Conservation (phyloP, 2,113 vertebrate species). For the Tichodroma muraria region DNA sequence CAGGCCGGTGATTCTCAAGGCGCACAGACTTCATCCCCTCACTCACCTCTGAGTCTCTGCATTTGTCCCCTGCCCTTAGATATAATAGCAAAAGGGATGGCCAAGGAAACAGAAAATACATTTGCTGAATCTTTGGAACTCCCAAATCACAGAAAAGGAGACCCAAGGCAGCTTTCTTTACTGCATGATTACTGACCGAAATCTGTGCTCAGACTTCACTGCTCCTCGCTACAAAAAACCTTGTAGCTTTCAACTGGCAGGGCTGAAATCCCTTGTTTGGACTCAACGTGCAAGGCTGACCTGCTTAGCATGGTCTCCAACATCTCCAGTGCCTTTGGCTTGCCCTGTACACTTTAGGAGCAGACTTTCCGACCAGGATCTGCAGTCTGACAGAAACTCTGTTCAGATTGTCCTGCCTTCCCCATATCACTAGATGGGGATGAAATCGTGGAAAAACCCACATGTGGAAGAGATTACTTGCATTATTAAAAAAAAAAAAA, state of each 20-base stretch:
- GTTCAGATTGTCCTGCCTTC: background rate
- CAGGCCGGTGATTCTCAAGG: background rate
- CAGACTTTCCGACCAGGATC: background rate
- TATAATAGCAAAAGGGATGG: background rate
- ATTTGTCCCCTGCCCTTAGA: background rate
- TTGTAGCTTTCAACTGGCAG: background rate
- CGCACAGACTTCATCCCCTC: background rate
- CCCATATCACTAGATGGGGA: background rate
- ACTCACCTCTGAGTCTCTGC: background rate
- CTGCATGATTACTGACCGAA: background rate
- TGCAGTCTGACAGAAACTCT: background rate
- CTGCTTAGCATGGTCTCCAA: background rate
- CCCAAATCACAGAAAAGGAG: background rate
- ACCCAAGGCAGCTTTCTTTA: background rate
- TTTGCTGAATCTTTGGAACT: background rate
- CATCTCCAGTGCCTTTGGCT: background rate
- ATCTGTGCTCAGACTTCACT: background rate
- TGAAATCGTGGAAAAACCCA: background rate
- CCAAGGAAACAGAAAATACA: background rate
- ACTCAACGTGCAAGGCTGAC: rapidly evolving
- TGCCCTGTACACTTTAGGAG: background rate
- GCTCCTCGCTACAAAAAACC: background rate
- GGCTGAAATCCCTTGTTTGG: background rate
- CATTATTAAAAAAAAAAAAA: background rate
- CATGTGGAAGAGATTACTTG: background rate